Conservation (phyloP, 2,797 vertebrate species). For the Scyliorhinus canicula region DNA sequence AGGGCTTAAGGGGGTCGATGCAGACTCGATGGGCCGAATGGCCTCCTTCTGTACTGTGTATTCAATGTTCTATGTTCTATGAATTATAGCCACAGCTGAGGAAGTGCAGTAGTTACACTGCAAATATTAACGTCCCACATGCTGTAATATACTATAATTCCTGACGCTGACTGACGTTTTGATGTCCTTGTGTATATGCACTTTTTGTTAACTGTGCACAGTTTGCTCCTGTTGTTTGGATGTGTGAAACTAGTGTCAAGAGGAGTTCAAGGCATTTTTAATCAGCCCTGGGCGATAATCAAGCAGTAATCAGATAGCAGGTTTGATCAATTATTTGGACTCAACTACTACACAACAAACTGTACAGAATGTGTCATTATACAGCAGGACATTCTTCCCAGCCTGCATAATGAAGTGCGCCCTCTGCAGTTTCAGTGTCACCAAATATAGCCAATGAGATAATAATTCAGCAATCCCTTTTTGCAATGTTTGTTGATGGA, state of each 20-base stretch:
- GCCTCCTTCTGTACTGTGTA: too few species aligned
- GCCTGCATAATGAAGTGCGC: not conserved
- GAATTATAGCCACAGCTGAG: not conserved
- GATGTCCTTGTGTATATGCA: not conserved
- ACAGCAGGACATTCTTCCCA: not conserved
- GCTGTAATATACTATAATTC: not conserved
- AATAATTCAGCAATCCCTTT: not conserved
- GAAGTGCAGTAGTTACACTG: not conserved
- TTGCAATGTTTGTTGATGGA: not conserved
- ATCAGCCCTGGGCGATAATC: not conserved
- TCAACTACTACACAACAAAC: not conserved
- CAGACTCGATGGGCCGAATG: too few species aligned
- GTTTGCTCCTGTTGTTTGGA: not conserved
- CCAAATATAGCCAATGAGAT: not conserved
- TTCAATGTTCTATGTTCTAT: too few species aligned
- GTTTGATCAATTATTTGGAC: not conserved
- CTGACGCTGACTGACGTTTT: not conserved
- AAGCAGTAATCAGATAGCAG: not conserved
- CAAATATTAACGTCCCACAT: not conserved
- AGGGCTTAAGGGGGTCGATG: too few species aligned
- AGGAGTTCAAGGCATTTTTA: not conserved
- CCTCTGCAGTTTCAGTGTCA: not conserved
- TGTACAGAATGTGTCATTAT: not conserved
- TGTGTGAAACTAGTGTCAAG: not conserved
- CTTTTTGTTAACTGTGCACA: not conserved